These are phyloP conservation scores for Brachymystax lenok DNA, from an alignment of 2,797 vertebrate genomes.

Conservation along the genomic window DNA sequence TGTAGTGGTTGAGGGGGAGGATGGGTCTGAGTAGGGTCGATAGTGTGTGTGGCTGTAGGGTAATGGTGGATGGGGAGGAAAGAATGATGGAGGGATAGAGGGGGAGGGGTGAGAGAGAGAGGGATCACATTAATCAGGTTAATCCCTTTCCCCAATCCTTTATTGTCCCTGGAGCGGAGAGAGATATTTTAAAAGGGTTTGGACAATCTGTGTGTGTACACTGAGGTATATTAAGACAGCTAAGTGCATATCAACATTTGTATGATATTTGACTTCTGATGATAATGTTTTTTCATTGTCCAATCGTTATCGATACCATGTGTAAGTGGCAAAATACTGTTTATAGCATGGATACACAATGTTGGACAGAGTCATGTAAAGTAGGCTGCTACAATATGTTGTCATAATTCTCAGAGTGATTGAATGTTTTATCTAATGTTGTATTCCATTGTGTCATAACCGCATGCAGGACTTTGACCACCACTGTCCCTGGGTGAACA, in stretches of 20 bases:
- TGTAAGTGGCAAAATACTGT: neutral
- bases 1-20: neutral
- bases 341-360: neutral
- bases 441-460: neutral
- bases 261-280: no score
- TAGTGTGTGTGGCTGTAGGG: neutral
- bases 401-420: no score
- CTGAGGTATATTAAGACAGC: conserved; percentile 29
- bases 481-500: conserved; percentile 99
- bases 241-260: neutral
- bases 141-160: conserved; percentile 67
- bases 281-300: neutral
- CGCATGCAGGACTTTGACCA: conserved; percentile 91
- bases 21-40: no score
- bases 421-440: neutral
- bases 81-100: conserved; percentile 26
- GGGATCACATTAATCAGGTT: conserved; percentile 71
- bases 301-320: neutral
- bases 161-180: conserved; percentile 43
- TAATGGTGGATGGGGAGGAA: conserved; percentile 6
- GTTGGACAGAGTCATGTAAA: neutral
- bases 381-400: no score
- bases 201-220: conserved; percentile 22
- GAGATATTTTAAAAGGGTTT: conserved; percentile 52
- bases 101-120: conserved; percentile 32